Conservation (phyloP, 1,140 invertebrate genomes). For the Trialeurodes vaporariorum region DNA sequence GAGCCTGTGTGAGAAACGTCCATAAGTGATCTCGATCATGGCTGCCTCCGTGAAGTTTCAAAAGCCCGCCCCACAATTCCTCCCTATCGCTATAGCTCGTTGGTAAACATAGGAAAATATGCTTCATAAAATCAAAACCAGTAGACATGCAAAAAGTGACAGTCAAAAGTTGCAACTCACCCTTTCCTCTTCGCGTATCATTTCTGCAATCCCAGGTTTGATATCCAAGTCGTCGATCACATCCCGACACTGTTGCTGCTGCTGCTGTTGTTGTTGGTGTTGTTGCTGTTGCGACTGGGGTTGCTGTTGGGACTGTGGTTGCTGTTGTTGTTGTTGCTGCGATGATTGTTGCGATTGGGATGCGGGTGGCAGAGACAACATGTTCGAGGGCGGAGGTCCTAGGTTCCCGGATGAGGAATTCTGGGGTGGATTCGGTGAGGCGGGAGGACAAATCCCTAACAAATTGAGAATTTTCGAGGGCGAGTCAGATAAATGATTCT, state of each 20-base stretch:
- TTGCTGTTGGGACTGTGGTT: conserved; percentile 20
- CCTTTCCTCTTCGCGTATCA: conserved; percentile 90
- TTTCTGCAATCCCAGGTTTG: conserved; percentile 84
- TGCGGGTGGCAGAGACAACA: conserved; percentile 25
- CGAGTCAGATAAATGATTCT: neutral
- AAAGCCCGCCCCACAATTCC: too few relatives aligned
- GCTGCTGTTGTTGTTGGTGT: neutral
- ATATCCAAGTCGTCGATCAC: conserved; percentile 72
- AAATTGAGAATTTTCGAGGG: conserved; percentile 27
- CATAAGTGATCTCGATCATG: too few relatives aligned
- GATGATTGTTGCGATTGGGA: conserved; percentile 29
- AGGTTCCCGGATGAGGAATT: conserved; percentile 32
- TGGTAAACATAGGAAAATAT: too few relatives aligned
- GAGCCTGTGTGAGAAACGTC: too few relatives aligned
- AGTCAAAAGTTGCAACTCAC: conserved; percentile 69
- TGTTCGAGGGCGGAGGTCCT: conserved; percentile 26
- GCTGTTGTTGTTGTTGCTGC: conserved; percentile 21
- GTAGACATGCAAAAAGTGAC: too few relatives aligned
- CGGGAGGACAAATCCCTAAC: conserved; percentile 21
- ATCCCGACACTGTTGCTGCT: conserved; percentile 29
- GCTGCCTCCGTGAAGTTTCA: too few relatives aligned
- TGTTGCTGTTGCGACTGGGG: conserved; percentile 14
- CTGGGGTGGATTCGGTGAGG: conserved; percentile 34
- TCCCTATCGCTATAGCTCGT: too few relatives aligned
- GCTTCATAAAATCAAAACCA: too few relatives aligned